A percentile compares a stretch with the other conserved stretches of the same genome.
phyloP scores from a whole-genome alignment of 2,888 invertebrate species.

The Trachelus iudaicus region DNA sequence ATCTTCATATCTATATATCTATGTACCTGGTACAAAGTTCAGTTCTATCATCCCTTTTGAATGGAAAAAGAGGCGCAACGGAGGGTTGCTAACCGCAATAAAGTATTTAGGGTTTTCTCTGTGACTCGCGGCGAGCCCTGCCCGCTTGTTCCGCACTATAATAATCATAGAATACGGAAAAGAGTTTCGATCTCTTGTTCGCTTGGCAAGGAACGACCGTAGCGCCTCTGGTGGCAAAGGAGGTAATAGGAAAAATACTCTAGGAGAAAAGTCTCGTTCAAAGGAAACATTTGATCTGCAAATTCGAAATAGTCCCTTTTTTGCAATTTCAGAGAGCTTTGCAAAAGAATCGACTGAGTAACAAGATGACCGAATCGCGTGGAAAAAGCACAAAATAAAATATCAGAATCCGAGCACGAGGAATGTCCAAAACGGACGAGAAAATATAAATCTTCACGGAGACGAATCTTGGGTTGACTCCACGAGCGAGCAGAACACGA shows the following conservation, averaged over 20 bases:
- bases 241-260: not conserved
- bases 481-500: not conserved
- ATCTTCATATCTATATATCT: not conserved
- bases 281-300: not conserved
- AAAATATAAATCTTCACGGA: not conserved
- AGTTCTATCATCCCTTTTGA: not conserved
- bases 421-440: not conserved
- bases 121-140: not conserved
- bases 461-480: not conserved
- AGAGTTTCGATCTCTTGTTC: conserved; percentile 14
- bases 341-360: not conserved
- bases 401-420: not conserved
- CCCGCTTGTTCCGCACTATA: conserved; percentile 11
- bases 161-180: conserved; percentile 19
- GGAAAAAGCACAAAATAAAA: not conserved
- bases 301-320: not conserved
- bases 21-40: not conserved
- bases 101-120: conserved; percentile 13
- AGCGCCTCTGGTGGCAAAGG: not conserved
- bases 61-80: not conserved
- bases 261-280: not conserved
- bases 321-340: not conserved
- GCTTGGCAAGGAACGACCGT: not conserved
- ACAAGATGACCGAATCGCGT: not conserved
- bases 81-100: not conserved